Percentiles rank a stretch among this genome's conserved stretches.
Conservation (phyloP, 2,888 invertebrate genomes). For the Lasioglossum marginatum region DNA sequence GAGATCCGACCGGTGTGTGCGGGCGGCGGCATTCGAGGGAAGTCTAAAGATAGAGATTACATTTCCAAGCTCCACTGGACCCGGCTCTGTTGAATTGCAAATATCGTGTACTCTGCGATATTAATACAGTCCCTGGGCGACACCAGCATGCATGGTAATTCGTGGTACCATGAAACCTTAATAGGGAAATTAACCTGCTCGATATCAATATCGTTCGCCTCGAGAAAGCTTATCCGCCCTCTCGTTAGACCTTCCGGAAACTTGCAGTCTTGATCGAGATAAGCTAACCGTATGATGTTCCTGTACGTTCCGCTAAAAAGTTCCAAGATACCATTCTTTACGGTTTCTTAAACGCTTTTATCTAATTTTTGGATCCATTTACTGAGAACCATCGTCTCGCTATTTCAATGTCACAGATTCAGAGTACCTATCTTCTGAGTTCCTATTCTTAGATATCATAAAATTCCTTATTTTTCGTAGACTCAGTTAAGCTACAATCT, state of each 20-base stretch:
- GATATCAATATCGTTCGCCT: conserved; percentile 16
- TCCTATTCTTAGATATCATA: not conserved
- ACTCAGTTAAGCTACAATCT: not conserved
- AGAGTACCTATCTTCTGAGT: too few species aligned
- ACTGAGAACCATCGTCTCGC: not conserved
- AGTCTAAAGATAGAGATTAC: conserved; percentile 49
- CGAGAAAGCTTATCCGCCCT: conserved; percentile 6
- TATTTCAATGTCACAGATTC: not conserved
- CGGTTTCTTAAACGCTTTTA: not conserved
- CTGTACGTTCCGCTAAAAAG: not conserved
- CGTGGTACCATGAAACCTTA: conserved; percentile 21
- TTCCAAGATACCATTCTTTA: not conserved
- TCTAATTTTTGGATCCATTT: not conserved
- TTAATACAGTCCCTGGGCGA: conserved; percentile 39
- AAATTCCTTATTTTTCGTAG: not conserved
- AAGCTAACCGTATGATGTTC: conserved; percentile 21
- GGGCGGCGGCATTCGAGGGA: conserved; percentile 26
- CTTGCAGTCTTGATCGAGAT: not conserved
- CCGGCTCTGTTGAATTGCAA: conserved; percentile 47
- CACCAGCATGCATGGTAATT: conserved; percentile 30
- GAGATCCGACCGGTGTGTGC: not conserved
- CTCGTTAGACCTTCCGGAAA: not conserved
- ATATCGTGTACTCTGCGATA: conserved; percentile 37
- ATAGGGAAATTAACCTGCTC: conserved; percentile 31
- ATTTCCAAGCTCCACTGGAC: conserved; percentile 35